These are phyloP conservation scores for Falco columbarius DNA, from an alignment of 2,797 vertebrate species.

Conservation along the genomic window DNA sequence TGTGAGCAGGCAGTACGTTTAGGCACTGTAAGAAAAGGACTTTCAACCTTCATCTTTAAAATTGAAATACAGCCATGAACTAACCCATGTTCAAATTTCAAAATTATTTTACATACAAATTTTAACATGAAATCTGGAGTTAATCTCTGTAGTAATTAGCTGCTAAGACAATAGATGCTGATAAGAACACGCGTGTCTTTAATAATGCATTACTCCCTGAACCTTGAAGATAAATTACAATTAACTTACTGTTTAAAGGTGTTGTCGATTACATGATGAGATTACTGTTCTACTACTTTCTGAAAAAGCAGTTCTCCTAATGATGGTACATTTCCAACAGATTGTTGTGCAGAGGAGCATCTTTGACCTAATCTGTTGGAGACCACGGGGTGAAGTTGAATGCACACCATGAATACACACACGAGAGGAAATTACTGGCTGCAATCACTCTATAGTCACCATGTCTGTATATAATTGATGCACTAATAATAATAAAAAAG, in stretches of 20 bases:
- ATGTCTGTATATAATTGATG: too few species aligned
- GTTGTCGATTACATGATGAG: neutral
- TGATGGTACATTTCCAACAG: neutral
- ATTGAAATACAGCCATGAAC: neutral
- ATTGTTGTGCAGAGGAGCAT: neutral
- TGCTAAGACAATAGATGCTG: neutral
- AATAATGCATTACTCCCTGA: neutral
- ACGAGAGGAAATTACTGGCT: neutral
- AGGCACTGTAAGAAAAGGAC: neutral
- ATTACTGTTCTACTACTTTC: neutral
- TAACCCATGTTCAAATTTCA: neutral
- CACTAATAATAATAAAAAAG: neutral
- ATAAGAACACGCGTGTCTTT: neutral
- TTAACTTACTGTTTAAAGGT: neutral
- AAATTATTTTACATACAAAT: neutral
- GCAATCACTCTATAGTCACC: neutral
- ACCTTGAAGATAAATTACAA: neutral
- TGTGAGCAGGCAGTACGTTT: neutral
- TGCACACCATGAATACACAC: neutral
- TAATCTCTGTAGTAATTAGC: slow-evolving; percentile 18
- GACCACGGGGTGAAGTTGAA: neutral
- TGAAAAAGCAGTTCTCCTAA: neutral
- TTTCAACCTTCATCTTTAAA: neutral
- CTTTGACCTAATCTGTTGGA: neutral
- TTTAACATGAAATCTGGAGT: neutral